These are phyloP conservation scores for Catamblyrhynchus diadema DNA, from an alignment of 2,797 vertebrate species.

Conservation along the genomic window DNA sequence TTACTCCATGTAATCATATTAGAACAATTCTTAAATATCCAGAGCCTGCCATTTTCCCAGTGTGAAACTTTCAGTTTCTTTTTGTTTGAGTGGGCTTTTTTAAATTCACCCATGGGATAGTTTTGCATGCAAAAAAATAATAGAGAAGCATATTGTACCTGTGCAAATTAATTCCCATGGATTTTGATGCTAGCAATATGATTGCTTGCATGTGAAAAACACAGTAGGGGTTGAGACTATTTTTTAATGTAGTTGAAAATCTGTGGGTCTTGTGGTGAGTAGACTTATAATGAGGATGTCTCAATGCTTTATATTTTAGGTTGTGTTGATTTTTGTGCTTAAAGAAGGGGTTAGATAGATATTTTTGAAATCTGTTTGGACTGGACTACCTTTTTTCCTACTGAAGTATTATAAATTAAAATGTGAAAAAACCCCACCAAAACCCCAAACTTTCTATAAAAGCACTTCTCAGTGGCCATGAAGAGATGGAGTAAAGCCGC, in stretches of 20 bases:
- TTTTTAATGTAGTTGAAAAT: not conserved
- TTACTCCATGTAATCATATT: not conserved
- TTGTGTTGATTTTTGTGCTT: not conserved
- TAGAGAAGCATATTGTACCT: not conserved
- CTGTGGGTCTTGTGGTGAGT: not conserved
- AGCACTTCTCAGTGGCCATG: not conserved
- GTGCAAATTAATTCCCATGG: not conserved
- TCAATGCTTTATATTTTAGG: not conserved
- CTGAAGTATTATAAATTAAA: not conserved
- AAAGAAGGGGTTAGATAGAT: not conserved
- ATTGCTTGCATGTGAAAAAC: not conserved
- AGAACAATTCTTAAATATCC: not conserved
- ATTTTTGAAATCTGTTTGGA: not conserved
- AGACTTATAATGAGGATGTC: not conserved
- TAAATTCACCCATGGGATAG: not conserved
- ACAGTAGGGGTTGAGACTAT: accelerated
- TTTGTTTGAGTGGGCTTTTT: not conserved
- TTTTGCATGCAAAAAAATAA: not conserved
- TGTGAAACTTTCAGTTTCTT: not conserved
- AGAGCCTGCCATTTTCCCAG: not conserved
- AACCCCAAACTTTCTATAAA: not conserved
- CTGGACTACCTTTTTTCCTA: not conserved
- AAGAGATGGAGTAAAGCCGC: not conserved
- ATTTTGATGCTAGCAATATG: not conserved
- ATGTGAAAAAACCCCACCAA: not conserved